Conservation (phyloP, 2,113 vertebrate species). For the Nesogale talazaci region DNA sequence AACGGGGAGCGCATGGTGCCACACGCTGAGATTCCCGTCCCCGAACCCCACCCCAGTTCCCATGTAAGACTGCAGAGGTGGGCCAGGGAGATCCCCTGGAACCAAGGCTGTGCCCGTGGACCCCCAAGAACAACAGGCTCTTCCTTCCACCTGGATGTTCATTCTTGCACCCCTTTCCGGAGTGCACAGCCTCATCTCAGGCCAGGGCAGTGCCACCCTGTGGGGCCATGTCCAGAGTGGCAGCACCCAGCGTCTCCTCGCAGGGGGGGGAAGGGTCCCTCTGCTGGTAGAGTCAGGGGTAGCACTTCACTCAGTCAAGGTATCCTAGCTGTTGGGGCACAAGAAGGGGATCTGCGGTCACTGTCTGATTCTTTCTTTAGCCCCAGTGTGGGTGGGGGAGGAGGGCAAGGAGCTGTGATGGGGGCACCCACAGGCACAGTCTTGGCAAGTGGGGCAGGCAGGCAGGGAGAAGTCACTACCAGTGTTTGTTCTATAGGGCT, state of each 20-base stretch:
- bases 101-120: not conserved
- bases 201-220: not conserved
- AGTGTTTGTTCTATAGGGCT: not conserved
- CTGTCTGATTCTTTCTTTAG: not conserved
- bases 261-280: not conserved
- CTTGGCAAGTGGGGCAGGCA: not conserved
- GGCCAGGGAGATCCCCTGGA: not conserved
- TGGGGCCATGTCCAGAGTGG: not conserved
- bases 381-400: not conserved
- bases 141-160: not conserved
- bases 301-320: not conserved
- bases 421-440: too few species aligned
- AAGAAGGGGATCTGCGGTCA: not conserved
- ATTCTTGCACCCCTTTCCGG: not conserved
- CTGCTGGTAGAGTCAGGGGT: not conserved
- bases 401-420: too few species aligned
- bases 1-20: too few species aligned
- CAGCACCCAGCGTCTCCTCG: rapidly evolving
- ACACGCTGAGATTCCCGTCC: not conserved
- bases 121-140: not conserved
- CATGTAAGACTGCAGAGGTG: not conserved
- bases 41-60: not conserved
- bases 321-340: rapidly evolving
- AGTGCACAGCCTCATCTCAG: not conserved
- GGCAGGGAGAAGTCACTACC: not conserved